phyloP scores from a whole-genome alignment of 2,113 vertebrate species.

The Oncorhynchus masou region DNA sequence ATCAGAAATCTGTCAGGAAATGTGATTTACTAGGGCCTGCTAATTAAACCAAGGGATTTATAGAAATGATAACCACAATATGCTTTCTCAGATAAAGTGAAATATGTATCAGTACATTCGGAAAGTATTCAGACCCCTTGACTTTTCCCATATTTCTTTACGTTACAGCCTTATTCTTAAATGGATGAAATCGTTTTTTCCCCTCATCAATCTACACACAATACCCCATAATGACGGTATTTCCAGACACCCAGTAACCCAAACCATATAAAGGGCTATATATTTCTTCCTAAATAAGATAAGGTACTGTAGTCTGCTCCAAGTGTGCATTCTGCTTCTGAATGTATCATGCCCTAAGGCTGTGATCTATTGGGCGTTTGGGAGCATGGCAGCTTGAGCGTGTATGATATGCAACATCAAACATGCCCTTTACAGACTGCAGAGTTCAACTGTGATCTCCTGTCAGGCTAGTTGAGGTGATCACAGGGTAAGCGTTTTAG shows the following conservation, averaged over 20 bases:
- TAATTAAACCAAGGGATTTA: background rate
- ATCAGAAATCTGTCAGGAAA: background rate
- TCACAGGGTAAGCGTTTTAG: constrained; percentile 32
- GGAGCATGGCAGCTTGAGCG: constrained; percentile 22
- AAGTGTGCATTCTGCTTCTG: constrained; percentile 22
- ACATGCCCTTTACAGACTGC: constrained; percentile 10
- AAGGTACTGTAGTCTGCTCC: constrained; percentile 7
- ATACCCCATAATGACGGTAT: background rate
- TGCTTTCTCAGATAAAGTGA: background rate
- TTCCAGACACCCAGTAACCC: background rate
- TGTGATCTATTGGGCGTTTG: constrained; percentile 27
- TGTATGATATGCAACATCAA: constrained; percentile 46
- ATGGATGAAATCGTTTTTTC: too few species aligned
- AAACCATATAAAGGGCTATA: background rate
- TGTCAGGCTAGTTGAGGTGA: constrained; percentile 33
- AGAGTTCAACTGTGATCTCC: constrained; percentile 44
- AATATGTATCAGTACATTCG: background rate
- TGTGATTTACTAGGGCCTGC: background rate
- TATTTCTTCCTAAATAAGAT: background rate
- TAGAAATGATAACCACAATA: background rate
- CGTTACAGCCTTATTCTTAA: too few species aligned
- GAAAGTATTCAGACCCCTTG: too few species aligned
- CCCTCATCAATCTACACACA: too few species aligned
- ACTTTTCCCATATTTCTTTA: too few species aligned
- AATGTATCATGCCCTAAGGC: constrained; percentile 36